These are phyloP conservation scores for Neoascia interrupta DNA, from an alignment of 2,888 invertebrate species.

Conservation along the genomic window DNA sequence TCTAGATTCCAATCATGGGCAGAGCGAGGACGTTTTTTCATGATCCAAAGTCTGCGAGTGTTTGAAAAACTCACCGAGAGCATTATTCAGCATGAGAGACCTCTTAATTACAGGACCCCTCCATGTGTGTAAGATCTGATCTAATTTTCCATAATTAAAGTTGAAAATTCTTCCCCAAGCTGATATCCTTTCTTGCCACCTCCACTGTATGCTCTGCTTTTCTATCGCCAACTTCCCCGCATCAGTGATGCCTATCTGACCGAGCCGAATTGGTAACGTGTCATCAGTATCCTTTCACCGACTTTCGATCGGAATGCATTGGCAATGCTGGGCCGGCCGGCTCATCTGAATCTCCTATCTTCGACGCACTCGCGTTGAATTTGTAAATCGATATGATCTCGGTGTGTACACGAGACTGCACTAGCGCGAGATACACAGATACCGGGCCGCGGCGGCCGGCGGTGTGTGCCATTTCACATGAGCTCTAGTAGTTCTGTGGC, in stretches of 20 bases:
- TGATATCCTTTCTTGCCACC: conserved; percentile 3
- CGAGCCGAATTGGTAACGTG: conserved; percentile 62
- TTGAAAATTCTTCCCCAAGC: no score
- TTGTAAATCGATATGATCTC: conserved; percentile 68
- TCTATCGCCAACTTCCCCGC: conserved; percentile 35
- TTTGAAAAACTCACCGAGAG: no score
- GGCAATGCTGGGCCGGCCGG: conserved; percentile 7
- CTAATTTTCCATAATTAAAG: no score
- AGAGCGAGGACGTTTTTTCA: no score
- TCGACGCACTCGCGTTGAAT: conserved; percentile 62
- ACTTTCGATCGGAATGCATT: conserved; percentile 49
- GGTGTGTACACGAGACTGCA: conserved; percentile 66
- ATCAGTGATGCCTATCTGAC: conserved; percentile 47
- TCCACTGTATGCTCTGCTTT: conserved; percentile 41
- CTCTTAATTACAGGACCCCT: no score
- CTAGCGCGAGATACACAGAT: conserved; percentile 50
- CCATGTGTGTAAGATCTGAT: no score
- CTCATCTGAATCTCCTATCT: conserved; percentile 59
- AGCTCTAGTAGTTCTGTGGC: conserved; percentile 33
- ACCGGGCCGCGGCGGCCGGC: background rate
- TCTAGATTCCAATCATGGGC: no score
- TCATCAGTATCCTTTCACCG: conserved; percentile 66
- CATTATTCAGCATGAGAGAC: no score
- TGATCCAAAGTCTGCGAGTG: no score
- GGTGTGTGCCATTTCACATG: conserved; percentile 41